Percentiles rank a stretch among this genome's conserved stretches.
phyloP scores from a whole-genome alignment of 2,797 vertebrate species.

The Arctocebus calabarensis region DNA sequence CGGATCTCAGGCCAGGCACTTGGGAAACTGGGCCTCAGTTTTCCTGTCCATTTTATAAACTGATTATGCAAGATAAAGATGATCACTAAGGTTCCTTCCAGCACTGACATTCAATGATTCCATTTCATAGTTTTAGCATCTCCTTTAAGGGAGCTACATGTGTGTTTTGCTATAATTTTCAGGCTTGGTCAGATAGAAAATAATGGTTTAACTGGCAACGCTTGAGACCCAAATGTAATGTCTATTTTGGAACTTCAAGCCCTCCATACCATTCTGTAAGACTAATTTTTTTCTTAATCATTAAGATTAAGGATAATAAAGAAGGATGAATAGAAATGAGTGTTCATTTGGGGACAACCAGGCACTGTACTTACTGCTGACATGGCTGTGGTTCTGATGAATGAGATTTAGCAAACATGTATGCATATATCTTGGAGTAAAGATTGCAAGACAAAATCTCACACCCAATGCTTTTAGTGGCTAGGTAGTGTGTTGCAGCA shows the following conservation, averaged over 20 bases:
- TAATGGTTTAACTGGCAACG: not conserved
- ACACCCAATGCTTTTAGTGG: rapidly evolving
- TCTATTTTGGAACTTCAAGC: not conserved
- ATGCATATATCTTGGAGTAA: too few relatives aligned
- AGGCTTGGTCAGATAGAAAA: not conserved
- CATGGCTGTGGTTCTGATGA: not conserved
- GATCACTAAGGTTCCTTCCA: not conserved
- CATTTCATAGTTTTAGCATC: not conserved
- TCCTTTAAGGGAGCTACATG: not conserved
- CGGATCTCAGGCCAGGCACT: not conserved
- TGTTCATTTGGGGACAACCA: not conserved
- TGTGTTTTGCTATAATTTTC: not conserved
- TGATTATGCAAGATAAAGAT: not conserved
- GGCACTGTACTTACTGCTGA: rapidly evolving
- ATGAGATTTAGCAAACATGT: not conserved
- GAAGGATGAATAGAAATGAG: not conserved
- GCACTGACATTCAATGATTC: not conserved
- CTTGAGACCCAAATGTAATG: not conserved
- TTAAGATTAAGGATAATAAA: not conserved
- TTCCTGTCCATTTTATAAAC: not conserved
- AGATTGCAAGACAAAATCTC: not conserved
- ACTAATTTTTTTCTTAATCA: not conserved
- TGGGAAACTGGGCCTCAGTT: not conserved
- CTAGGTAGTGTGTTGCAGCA: rapidly evolving
- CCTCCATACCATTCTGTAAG: not conserved